Base-by-base conservation (phyloP, 2,888 invertebrate genomes). In the Merodon equestris region DNA sequence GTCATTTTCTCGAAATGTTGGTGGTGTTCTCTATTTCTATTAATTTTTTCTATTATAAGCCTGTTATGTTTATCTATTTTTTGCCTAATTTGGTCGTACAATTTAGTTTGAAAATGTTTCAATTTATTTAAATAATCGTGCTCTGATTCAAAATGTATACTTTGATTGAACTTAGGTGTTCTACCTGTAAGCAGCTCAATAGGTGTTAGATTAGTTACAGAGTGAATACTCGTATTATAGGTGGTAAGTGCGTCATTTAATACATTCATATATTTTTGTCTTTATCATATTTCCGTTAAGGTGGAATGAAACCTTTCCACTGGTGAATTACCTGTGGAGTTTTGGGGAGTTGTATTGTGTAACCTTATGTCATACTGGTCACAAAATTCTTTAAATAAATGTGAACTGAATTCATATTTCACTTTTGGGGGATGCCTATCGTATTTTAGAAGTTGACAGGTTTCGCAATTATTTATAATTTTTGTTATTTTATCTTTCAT, bases 401-500 rank as follows among this genome's bases (percentile, higher is more conserved):
- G n/a, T n/a, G n/a, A n/a, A n/a, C n/a, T n/a, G n/a, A n/a, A n/a
- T n/a, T n/a, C 58, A 27, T 71, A 81, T 53, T 38, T 51, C 1
- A 60, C 18, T 79, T 70, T 83, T 34, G 47, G 83, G 42, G 72
- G 81, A 47, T 70, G 82, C 71, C 81, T 76, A 14, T 82, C 73
- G 14, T 81, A 72, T 57, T 81, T 81, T 14, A 56, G 42, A 18
- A 54, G 0, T n/a, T 66, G 58, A 18, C 81, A 82, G 40, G 38
- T 64, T 17, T 70, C 56, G 18, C 77, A 82, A 47, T 76, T 67
- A 51, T 83, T 82, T 17, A 82, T 70, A 1, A 66, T 82, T 77
- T 82, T 68, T 18, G 67, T 79, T 17, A 83, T 82, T 54, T 81
- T 82, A 3, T 48, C 66, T 50, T 82, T 81, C 75, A 82, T 66